phyloP scores from a whole-genome alignment of 2,113 vertebrate genomes.

The Leptobrachium leishanense region DNA sequence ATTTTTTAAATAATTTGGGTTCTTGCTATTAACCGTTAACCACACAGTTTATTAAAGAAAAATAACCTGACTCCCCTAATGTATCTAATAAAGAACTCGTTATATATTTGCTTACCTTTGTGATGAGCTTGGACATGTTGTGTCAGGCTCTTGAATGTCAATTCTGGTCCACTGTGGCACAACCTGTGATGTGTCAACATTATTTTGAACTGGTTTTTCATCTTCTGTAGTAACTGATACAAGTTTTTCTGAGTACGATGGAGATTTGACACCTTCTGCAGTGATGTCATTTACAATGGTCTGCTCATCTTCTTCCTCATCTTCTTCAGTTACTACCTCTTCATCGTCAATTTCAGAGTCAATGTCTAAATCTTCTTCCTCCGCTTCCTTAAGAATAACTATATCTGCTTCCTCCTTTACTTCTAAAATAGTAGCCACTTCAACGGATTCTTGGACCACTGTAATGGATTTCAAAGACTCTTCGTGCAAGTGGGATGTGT shows the following conservation, averaged over 20 bases:
- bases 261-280: background rate
- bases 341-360: conserved; percentile 5
- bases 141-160: background rate
- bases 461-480: conserved; percentile 3
- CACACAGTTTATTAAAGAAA: too few species aligned
- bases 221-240: conserved; percentile 30
- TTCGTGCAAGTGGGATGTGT: background rate
- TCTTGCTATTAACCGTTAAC: too few species aligned
- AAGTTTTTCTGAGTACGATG: conserved; percentile 45
- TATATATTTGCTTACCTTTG: conserved; percentile 56
- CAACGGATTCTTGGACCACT: conserved; percentile 1
- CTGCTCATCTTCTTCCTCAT: conserved; percentile 42
- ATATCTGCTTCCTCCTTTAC: conserved; percentile 30
- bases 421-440: conserved; percentile 34
- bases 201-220: conserved; percentile 10
- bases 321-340: background rate
- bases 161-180: background rate
- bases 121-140: background rate
- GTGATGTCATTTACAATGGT: background rate
- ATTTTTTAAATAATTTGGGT: too few species aligned
- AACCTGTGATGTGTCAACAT: background rate
- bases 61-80: too few species aligned
- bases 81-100: background rate
- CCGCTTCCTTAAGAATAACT: conserved; percentile 4
- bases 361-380: conserved; percentile 13